Percentiles rank a stretch among this genome's conserved stretches.
Evolutionary conservation across 2,888 invertebrate species (phyloP).

Genomic region (Teleiodes luculella): DNA sequence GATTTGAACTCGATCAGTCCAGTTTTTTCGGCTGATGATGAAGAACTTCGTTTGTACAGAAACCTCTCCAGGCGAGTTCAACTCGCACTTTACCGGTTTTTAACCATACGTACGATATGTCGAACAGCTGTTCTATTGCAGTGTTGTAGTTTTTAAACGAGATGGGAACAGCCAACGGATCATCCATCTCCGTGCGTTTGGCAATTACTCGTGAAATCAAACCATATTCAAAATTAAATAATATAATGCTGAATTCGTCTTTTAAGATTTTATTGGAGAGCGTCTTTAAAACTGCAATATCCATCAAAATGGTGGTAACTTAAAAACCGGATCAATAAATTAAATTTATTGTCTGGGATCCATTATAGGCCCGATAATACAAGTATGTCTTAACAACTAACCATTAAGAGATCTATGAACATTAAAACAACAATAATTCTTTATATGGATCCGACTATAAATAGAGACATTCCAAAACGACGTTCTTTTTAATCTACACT

Average conservation of each 20-base stretch:
- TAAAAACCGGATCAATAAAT: slow-evolving; percentile 23
- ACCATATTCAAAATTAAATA: no score
- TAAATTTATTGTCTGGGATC: slow-evolving; percentile 15
- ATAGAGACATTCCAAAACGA: slow-evolving; percentile 24
- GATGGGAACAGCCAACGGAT: no score
- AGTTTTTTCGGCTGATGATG: no score
- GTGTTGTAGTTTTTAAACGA: no score
- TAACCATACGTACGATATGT: no score
- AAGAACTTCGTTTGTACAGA: no score
- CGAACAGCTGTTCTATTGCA: no score
- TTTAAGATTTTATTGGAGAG: neutral
- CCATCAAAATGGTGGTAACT: slow-evolving; percentile 18
- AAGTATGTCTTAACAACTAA: slow-evolving; percentile 14
- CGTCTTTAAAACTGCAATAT: neutral
- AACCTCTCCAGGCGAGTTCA: no score
- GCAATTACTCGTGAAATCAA: no score
- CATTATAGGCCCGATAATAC: slow-evolving; percentile 13
- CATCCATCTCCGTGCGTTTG: no score
- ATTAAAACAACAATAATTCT: slow-evolving; percentile 31
- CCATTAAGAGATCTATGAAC: slow-evolving; percentile 21
- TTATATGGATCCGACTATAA: slow-evolving; percentile 26
- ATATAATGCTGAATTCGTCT: neutral
- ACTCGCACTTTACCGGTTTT: no score
- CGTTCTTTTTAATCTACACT: slow-evolving; percentile 37
- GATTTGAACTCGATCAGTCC: no score